Conservation (phyloP, 1,140 invertebrate species). For the Drosophila asahinai region DNA sequence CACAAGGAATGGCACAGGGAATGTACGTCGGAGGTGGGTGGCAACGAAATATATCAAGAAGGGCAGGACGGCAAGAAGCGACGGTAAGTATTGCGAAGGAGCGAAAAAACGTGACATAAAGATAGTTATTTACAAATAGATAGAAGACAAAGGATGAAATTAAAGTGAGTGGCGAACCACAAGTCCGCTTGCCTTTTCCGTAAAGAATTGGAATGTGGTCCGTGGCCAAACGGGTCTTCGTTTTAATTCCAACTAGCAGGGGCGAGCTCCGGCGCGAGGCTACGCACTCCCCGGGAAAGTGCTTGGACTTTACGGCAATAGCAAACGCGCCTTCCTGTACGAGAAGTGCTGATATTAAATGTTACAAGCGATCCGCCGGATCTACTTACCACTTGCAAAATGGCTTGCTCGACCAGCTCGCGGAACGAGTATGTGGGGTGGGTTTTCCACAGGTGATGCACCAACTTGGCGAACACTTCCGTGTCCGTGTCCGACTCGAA, state of each 20-base stretch:
- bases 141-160: conserved; percentile 44
- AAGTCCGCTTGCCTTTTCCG: conserved; percentile 85
- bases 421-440: conserved; percentile 97
- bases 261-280: conserved; percentile 98
- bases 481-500: conserved; percentile 99
- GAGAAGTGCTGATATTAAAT: neutral
- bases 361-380: no score
- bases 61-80: conserved; percentile 18
- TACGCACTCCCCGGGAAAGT: conserved; percentile 98
- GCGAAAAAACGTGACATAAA: conserved; percentile 46
- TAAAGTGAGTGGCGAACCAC: neutral
- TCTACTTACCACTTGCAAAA: conserved; percentile 91
- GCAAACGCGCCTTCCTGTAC: conserved; percentile 98
- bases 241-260: conserved; percentile 98
- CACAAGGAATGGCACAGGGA: conserved; percentile 25
- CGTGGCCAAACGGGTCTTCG: conserved; percentile 94
- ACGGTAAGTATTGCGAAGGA: conserved; percentile 43
- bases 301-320: conserved; percentile 97
- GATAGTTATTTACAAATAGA: conserved; percentile 61
- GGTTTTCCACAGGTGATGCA: conserved; percentile 96
- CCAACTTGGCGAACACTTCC: conserved; percentile 98
- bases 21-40: conserved; percentile 28
- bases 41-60: conserved; percentile 33
- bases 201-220: conserved; percentile 99
- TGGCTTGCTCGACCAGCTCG: conserved; percentile 97